These are phyloP conservation scores for Teleopsis dalmanni DNA, from an alignment of 1,140 invertebrate species.

Conservation along the genomic window DNA sequence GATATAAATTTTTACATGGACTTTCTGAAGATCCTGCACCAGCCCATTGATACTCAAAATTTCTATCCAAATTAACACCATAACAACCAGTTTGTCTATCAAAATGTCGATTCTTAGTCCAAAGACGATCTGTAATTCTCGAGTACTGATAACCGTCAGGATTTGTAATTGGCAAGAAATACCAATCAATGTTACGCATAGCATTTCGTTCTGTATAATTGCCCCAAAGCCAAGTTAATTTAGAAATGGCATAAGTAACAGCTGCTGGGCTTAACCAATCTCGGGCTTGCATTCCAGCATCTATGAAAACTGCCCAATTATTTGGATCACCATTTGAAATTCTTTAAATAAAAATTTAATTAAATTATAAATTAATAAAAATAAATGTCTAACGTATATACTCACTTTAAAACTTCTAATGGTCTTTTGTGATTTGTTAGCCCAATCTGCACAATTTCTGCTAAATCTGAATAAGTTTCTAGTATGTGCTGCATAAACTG, in stretches of 20 bases:
- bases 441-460: constrained; percentile 60
- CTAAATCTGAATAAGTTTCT: constrained; percentile 52
- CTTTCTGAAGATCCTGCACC: constrained; percentile 67
- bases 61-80: constrained; percentile 73
- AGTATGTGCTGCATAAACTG: constrained; percentile 61
- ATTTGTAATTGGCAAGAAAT: constrained; percentile 62
- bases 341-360: constrained; percentile 37
- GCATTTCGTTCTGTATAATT: constrained; percentile 45
- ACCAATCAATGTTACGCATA: constrained; percentile 72
- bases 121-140: constrained; percentile 53
- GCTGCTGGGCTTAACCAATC: constrained; percentile 85
- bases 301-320: constrained; percentile 58
- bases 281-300: constrained; percentile 67
- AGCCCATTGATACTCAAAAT: constrained; percentile 73
- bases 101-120: constrained; percentile 62
- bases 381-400: background rate
- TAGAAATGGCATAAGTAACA: constrained; percentile 65
- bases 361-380: background rate
- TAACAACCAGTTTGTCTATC: constrained; percentile 56
- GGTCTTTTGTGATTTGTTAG: constrained; percentile 63
- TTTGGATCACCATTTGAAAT: constrained; percentile 55
- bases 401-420: constrained; percentile 51
- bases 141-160: constrained; percentile 67
- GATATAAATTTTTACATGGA: constrained; percentile 70
- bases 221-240: constrained; percentile 62